phyloP scores from a whole-genome alignment of 2,113 vertebrate species.

The Sitta europaea region DNA sequence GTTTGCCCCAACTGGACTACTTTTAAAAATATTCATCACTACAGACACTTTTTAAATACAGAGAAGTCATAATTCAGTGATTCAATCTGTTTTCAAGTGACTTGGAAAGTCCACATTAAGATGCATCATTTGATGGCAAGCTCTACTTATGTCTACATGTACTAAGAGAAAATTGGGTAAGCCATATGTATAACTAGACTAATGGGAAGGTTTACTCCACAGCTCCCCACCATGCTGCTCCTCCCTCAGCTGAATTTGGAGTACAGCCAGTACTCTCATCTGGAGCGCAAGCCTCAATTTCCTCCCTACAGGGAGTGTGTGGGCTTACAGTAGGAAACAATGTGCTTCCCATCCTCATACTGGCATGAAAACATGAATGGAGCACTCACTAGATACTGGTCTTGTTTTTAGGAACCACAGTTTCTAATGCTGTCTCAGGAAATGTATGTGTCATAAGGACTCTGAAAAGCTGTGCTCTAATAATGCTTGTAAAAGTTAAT shows the following conservation, averaged over 20 bases:
- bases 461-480: not conserved
- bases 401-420: not conserved
- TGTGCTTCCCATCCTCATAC: not conserved
- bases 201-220: not conserved
- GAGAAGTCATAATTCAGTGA: not conserved
- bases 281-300: not conserved
- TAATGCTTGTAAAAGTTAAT: not conserved
- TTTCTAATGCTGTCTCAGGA: not conserved
- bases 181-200: not conserved
- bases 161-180: not conserved
- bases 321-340: not conserved
- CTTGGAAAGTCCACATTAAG: not conserved
- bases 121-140: not conserved
- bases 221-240: not conserved
- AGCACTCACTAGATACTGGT: not conserved
- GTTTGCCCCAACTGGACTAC: not conserved
- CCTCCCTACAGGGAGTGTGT: not conserved
- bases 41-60: not conserved
- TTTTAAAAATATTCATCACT: not conserved
- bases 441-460: not conserved
- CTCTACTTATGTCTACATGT: rapidly evolving
- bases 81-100: not conserved
- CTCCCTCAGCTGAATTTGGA: not conserved
- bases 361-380: not conserved
- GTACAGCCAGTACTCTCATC: not conserved